phyloP scores from a whole-genome alignment of 2,888 invertebrate species.

The Polyommatus iphigenia region DNA sequence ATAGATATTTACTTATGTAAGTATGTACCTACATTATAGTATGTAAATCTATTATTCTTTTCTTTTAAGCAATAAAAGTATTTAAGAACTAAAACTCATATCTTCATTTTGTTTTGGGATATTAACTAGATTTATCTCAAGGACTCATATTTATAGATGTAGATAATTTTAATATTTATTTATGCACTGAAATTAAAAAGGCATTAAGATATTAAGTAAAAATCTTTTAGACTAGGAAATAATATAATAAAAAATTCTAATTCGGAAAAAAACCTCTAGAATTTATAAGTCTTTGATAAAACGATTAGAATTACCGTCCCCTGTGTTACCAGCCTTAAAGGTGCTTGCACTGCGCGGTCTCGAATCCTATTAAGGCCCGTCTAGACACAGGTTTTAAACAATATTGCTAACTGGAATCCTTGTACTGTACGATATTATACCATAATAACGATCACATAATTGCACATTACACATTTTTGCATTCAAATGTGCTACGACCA shows the following conservation, averaged over 20 bases:
- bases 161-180: neutral
- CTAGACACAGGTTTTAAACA: conserved; percentile 38
- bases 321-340: conserved; percentile 20
- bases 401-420: conserved; percentile 38
- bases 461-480: conserved; percentile 24
- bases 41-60: no score
- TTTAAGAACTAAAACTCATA: neutral
- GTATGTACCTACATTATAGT: no score
- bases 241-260: neutral
- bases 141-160: neutral
- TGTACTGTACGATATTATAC: conserved; percentile 36
- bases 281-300: neutral
- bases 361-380: conserved; percentile 44
- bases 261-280: neutral
- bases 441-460: conserved; percentile 31
- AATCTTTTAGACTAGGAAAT: neutral
- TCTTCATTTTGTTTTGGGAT: neutral
- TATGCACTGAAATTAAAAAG: neutral
- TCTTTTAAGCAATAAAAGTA: neutral
- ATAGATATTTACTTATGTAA: no score
- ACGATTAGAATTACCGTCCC: neutral
- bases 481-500: neutral
- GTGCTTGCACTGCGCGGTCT: conserved; percentile 44
- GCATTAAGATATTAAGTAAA: neutral
- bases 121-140: neutral